Evolutionary conservation across 2,797 vertebrate genomes (phyloP).

Genomic region (Somateria mollissima): DNA sequence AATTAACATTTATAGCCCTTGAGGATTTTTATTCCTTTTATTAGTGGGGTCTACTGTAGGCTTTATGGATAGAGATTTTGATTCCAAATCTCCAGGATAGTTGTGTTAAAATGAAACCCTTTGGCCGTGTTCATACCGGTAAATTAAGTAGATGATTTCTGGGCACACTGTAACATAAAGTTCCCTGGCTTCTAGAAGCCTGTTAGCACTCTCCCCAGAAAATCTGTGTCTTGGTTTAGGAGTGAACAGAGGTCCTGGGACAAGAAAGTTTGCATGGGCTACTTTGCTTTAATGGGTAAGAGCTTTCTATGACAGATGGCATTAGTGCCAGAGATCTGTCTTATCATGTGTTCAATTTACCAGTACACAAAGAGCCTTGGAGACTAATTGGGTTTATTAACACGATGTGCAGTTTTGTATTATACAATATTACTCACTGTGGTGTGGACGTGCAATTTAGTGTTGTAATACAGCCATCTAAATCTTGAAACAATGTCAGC

Average conservation of each 20-base stretch:
- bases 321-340: neutral
- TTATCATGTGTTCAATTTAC: neutral
- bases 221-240: neutral
- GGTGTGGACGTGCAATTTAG: neutral
- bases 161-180: neutral
- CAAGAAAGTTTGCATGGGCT: neutral
- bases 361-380: neutral
- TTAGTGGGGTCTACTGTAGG: neutral
- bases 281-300: neutral
- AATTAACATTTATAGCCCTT: neutral
- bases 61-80: neutral
- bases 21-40: neutral
- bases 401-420: neutral
- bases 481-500: neutral
- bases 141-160: neutral
- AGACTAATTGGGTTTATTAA: neutral
- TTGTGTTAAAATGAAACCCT: neutral
- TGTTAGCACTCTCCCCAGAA: neutral
- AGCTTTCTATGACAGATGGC: neutral
- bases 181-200: neutral
- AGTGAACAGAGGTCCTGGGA: neutral
- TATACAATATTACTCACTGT: neutral
- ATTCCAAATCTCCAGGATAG: neutral
- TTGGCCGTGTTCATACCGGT: neutral
- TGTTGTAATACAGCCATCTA: neutral